phyloP scores from a whole-genome alignment of 1,140 invertebrate genomes.

The Helicoverpa zea region DNA sequence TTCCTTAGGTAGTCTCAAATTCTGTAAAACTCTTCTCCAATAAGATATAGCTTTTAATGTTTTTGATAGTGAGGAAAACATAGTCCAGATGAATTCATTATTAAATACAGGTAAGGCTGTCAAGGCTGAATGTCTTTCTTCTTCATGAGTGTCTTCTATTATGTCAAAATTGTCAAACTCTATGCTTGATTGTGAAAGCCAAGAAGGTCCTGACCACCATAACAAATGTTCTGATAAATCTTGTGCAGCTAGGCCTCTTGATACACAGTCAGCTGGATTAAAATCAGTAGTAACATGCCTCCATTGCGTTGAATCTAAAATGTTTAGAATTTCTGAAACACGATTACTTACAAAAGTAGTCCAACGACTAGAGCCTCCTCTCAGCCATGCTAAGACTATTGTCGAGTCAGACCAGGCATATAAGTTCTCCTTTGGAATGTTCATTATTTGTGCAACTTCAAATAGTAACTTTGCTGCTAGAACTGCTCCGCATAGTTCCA shows the following conservation, averaged over 20 bases:
- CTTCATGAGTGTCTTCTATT: conserved; percentile 7
- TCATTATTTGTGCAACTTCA: conserved; percentile 9
- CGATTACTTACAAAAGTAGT: conserved; percentile 19
- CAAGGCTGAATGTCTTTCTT: neutral
- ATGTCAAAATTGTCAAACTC: neutral
- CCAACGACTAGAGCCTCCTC: conserved; percentile 1
- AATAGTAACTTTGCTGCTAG: conserved; percentile 4
- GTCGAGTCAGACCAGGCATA: conserved; percentile 8
- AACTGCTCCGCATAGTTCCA: neutral
- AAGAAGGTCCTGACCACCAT: conserved; percentile 3
- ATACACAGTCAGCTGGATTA: conserved; percentile 10
- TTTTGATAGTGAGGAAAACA: neutral
- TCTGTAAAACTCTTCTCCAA: neutral
- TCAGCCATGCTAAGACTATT: conserved; percentile 2
- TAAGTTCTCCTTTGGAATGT: neutral
- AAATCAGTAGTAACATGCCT: neutral
- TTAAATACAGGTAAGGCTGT: neutral
- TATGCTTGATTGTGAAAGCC: neutral
- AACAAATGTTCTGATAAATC: neutral
- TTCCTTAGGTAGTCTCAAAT: conserved; percentile 10
- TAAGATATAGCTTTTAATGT: neutral
- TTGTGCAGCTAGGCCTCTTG: neutral
- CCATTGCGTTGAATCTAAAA: conserved; percentile 1
- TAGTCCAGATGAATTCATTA: neutral
- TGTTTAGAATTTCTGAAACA: neutral